phyloP scores from a whole-genome alignment of 2,797 vertebrate species.

The Alauda arvensis region DNA sequence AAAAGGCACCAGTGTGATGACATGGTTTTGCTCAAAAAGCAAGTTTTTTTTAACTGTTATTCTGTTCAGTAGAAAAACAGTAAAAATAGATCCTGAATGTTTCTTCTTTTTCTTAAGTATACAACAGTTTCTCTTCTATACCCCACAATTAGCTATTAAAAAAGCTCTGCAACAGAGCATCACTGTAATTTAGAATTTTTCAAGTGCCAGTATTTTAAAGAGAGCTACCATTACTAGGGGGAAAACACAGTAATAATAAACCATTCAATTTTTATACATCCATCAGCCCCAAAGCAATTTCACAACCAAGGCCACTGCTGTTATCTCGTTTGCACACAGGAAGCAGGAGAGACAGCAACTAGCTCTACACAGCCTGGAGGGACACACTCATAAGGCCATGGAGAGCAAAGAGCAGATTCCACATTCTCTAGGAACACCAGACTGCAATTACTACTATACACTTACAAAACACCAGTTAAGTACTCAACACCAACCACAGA shows the following conservation, averaged over 20 bases:
- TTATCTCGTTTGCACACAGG: not conserved
- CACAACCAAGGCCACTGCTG: not conserved
- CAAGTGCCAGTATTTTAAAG: not conserved
- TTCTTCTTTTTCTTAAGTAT: not conserved
- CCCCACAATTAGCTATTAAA: not conserved
- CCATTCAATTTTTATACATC: not conserved
- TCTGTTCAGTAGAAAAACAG: not conserved
- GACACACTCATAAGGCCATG: not conserved
- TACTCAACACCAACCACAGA: not conserved
- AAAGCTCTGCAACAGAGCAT: not conserved
- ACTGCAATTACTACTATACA: not conserved
- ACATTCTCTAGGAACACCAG: not conserved
- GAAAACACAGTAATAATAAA: slow-evolving; percentile 6
- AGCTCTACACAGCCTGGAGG: not conserved
- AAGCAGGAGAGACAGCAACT: not conserved
- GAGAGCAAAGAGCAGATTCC: not conserved
- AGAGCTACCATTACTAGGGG: not conserved
- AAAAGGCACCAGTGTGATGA: not conserved
- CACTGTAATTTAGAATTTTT: slow-evolving; percentile 2
- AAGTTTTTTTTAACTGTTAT: not conserved
- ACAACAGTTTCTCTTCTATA: not conserved
- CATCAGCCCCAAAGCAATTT: not conserved
- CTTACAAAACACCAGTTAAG: not conserved
- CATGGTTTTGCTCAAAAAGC: not conserved
- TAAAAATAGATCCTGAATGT: not conserved